Evolutionary conservation across 2,888 invertebrate species (phyloP), one percentile per base, ranked within the genome.

Genomic region (Itoplectis maculator): DNA sequence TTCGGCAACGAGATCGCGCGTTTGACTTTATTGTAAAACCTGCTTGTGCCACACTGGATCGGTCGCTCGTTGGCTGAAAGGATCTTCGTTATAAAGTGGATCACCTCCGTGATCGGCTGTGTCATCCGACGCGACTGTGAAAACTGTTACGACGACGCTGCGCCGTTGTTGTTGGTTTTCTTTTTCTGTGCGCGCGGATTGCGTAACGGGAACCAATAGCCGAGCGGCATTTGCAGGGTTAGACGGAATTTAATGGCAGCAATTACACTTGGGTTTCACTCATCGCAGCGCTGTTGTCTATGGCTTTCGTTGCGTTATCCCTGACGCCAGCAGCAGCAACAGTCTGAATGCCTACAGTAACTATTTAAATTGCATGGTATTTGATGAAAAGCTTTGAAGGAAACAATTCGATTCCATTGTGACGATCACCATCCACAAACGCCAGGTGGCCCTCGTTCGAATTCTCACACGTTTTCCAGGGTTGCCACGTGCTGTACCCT

Each of bases 21-120:
- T 76, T 84, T 84, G 82, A 84, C 85, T 86, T 88, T 86, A 81
- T 84, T 82, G 81, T 80, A 70, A 78, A 78, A 69, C 51, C 63
- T 70, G 20, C 54, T 66, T 13, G 61, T 29, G 45, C 13, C 29
- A 15, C 49, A 23, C 35, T 18, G 35, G 29, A 29, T 29, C 29
- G 29, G 3, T 49, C 18, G n/a, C 37, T 5, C 1, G 8, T 61
- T 37, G 76, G 56, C 35, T 61, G 9, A 61, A 76, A 59, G 37
- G 56, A 68, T 47, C 68, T 11, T 68, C 47, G 56, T 59, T 59
- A 20, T 35, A 23, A 29, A 29, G 47, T 49, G 66, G 56, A 76
- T 59, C 54, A 59, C 66, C 35, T 18, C 59, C n/a, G 18, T 47
- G 29, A 37, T 66, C 18, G n/a, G 37, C 11, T 20, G 23, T 56